These are phyloP conservation scores for Nudaria mundana DNA, from an alignment of 2,888 invertebrate species.

Conservation along the genomic window DNA sequence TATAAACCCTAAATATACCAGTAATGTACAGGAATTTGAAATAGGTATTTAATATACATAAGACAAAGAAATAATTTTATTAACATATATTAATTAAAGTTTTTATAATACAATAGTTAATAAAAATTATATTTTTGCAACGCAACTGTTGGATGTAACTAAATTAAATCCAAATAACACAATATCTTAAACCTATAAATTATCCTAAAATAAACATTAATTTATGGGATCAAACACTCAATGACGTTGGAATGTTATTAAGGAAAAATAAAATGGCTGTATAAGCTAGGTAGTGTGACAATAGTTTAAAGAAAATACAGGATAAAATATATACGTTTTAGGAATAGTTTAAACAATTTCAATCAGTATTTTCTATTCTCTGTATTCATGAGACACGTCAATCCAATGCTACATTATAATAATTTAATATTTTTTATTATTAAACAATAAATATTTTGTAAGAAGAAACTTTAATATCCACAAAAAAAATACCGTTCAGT, in stretches of 20 bases:
- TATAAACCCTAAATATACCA: slow-evolving; percentile 66
- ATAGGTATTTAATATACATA: slow-evolving; percentile 27
- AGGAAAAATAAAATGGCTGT: slow-evolving; percentile 30
- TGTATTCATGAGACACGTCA: slow-evolving; percentile 53
- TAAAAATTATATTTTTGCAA: slow-evolving; percentile 26
- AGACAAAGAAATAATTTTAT: slow-evolving; percentile 5
- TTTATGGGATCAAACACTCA: slow-evolving; percentile 54
- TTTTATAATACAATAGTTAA: slow-evolving; percentile 10
- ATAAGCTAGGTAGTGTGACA: slow-evolving; percentile 53
- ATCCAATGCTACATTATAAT: slow-evolving; percentile 35
- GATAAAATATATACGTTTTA: slow-evolving; percentile 48
- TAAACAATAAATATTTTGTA: neutral
- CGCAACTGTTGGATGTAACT: slow-evolving; percentile 42
- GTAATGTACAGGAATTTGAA: slow-evolving; percentile 54
- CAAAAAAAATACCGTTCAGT: neutral
- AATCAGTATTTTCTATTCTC: slow-evolving; percentile 37
- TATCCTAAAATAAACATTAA: slow-evolving; percentile 56
- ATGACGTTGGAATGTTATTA: slow-evolving; percentile 58
- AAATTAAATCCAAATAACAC: slow-evolving; percentile 40
- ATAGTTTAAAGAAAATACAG: slow-evolving; percentile 54
- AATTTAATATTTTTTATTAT: neutral
- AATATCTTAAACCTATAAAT: slow-evolving; percentile 51
- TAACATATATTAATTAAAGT: too few species aligned
- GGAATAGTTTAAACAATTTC: slow-evolving; percentile 40
- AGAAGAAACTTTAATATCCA: neutral